phyloP scores from a whole-genome alignment of 2,797 vertebrate genomes.

The Catostomus latipinnis region DNA sequence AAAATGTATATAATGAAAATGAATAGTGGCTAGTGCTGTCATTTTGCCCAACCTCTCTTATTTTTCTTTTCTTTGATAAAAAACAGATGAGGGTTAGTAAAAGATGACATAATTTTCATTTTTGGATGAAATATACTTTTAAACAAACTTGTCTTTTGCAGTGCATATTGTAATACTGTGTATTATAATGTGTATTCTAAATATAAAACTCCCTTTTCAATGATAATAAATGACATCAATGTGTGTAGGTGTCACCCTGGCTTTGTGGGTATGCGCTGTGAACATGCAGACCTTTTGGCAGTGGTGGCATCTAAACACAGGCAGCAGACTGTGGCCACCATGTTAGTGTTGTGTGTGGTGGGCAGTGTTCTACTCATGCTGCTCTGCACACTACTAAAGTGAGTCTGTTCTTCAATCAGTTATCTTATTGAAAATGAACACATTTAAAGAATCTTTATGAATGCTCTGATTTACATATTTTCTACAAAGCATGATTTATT shows the following conservation, averaged over 20 bases:
- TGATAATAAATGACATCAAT: too few relatives aligned
- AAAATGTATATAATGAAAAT: too few relatives aligned
- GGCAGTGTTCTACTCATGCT: slow-evolving; percentile 84
- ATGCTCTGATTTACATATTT: not conserved
- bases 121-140: too few relatives aligned
- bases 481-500: not conserved
- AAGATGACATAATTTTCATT: too few relatives aligned
- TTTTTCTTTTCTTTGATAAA: too few relatives aligned
- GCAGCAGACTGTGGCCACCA: slow-evolving; percentile 87
- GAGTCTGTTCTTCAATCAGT: slow-evolving; percentile 68
- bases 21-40: too few relatives aligned
- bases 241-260: slow-evolving; percentile 85
- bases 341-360: slow-evolving; percentile 88
- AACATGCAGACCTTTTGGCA: slow-evolving; percentile 93
- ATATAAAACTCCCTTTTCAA: not conserved
- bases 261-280: slow-evolving; percentile 89
- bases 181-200: too few relatives aligned
- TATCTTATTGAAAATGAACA: not conserved
- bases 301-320: slow-evolving; percentile 93
- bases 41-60: too few relatives aligned
- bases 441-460: not conserved
- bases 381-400: slow-evolving; percentile 90
- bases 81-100: too few relatives aligned
- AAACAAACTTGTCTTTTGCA: not conserved
- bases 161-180: slow-evolving; percentile 2